These are phyloP conservation scores for Drosophila pandora DNA, from an alignment of 1,140 invertebrate genomes.

Conservation along the genomic window DNA sequence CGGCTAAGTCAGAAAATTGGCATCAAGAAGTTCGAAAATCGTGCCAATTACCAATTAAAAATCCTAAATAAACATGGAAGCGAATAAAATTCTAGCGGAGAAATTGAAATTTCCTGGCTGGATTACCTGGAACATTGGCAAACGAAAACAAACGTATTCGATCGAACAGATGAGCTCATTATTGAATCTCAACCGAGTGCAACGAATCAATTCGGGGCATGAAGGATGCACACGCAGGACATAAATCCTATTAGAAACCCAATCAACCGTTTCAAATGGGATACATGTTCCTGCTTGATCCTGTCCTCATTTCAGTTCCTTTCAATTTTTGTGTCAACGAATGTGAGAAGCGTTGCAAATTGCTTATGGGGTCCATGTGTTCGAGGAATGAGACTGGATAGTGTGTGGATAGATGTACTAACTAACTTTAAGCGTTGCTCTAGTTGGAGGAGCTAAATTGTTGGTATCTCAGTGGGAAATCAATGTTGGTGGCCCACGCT, in stretches of 20 bases:
- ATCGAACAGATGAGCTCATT: constrained; percentile 49
- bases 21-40: constrained; percentile 4
- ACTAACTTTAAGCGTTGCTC: constrained; percentile 13
- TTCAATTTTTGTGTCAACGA: constrained; percentile 28
- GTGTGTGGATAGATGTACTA: neutral
- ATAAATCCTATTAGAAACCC: constrained; percentile 68
- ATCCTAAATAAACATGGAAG: constrained; percentile 38
- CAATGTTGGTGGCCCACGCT: constrained; percentile 53
- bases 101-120: constrained; percentile 72
- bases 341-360: constrained; percentile 52
- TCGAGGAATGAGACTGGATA: neutral
- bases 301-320: constrained; percentile 20
- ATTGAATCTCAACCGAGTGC: constrained; percentile 73
- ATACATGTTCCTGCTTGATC: constrained; percentile 35
- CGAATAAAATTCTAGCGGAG: constrained; percentile 45
- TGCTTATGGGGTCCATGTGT: constrained; percentile 12
- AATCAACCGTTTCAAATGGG: constrained; percentile 72
- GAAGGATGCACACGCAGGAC: constrained; percentile 33
- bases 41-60: constrained; percentile 29
- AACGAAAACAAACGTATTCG: constrained; percentile 61
- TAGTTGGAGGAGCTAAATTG: constrained; percentile 6
- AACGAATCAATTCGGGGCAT: constrained; percentile 65
- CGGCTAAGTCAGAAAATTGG: constrained; percentile 11
- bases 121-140: constrained; percentile 75
- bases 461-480: neutral